Evolutionary conservation across 2,113 vertebrate species (phyloP).

Genomic region (Mastomys coucha): DNA sequence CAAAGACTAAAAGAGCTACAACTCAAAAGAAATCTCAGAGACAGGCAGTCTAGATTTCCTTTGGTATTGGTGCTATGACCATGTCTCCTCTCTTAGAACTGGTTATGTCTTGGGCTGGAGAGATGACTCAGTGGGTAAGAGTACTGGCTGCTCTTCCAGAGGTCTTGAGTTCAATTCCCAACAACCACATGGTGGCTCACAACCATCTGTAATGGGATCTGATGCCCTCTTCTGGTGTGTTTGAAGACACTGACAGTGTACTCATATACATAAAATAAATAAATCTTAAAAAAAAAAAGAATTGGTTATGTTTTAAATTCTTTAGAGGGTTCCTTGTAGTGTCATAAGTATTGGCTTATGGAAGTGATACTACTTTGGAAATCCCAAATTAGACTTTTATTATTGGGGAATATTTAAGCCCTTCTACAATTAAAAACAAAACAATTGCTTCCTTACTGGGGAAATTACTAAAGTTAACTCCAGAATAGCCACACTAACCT

Average conservation of each 20-base stretch:
- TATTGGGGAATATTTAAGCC: conserved; percentile 28
- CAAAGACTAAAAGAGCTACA: conserved; percentile 19
- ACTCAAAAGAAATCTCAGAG: not conserved
- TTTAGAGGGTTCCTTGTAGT: conserved; percentile 30
- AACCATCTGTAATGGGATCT: too few species aligned
- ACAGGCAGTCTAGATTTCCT: conserved; percentile 26
- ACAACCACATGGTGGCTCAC: too few species aligned
- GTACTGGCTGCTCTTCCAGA: too few species aligned
- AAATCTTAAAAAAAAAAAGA: not conserved
- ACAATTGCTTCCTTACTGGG: not conserved
- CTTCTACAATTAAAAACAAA: conserved; percentile 22
- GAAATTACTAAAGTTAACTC: conserved; percentile 38
- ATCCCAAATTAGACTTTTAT: conserved; percentile 35
- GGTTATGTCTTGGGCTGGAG: not conserved
- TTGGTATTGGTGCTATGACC: not conserved
- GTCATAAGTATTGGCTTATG: not conserved
- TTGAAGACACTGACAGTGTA: too few species aligned
- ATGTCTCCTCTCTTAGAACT: not conserved
- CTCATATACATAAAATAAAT: too few species aligned
- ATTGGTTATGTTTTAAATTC: conserved; percentile 41
- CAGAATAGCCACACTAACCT: conserved; percentile 23
- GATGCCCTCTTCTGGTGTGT: too few species aligned
- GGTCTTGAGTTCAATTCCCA: too few species aligned
- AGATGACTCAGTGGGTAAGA: too few species aligned
- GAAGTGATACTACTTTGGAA: conserved; percentile 25